phyloP scores from a whole-genome alignment of 1,140 invertebrate genomes.

The Adoxophyes honmai region DNA sequence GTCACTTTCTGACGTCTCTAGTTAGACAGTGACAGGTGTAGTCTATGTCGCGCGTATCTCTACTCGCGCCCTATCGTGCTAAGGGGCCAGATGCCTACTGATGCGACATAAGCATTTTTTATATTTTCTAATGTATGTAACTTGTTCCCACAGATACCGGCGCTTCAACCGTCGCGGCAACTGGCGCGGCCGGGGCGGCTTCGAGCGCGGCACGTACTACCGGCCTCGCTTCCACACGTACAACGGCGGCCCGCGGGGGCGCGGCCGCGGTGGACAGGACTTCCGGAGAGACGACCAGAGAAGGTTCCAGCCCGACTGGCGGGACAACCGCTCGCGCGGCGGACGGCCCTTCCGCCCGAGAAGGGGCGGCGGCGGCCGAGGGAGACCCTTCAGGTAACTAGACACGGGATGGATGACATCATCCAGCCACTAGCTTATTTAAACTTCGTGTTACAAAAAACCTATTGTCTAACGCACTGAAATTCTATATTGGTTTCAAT shows the following conservation, averaged over 20 bases:
- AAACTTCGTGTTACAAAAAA: too few species aligned
- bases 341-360: slow-evolving; percentile 60
- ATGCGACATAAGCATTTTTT: too few species aligned
- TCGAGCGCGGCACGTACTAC: slow-evolving; percentile 86
- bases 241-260: slow-evolving; percentile 74
- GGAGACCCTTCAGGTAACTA: slow-evolving; percentile 68
- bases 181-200: slow-evolving; percentile 78
- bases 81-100: too few species aligned
- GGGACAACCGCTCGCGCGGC: slow-evolving; percentile 62
- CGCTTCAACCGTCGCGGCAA: slow-evolving; percentile 69
- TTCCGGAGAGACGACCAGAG: slow-evolving; percentile 78
- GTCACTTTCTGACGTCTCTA: too few species aligned
- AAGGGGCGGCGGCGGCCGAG: slow-evolving; percentile 58
- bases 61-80: too few species aligned
- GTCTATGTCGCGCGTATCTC: too few species aligned
- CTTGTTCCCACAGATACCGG: slow-evolving; percentile 47
- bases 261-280: slow-evolving; percentile 77
- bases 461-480: too few species aligned
- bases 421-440: too few species aligned
- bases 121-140: too few species aligned
- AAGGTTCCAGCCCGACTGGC: slow-evolving; percentile 63
- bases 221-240: slow-evolving; percentile 83
- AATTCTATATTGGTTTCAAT: too few species aligned
- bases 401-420: too few species aligned
- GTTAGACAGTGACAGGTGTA: too few species aligned